Evolutionary conservation across 1,140 invertebrate species (phyloP), one percentile per base, ranked within the genome.

Genomic region (Drosophila fuyamai): DNA sequence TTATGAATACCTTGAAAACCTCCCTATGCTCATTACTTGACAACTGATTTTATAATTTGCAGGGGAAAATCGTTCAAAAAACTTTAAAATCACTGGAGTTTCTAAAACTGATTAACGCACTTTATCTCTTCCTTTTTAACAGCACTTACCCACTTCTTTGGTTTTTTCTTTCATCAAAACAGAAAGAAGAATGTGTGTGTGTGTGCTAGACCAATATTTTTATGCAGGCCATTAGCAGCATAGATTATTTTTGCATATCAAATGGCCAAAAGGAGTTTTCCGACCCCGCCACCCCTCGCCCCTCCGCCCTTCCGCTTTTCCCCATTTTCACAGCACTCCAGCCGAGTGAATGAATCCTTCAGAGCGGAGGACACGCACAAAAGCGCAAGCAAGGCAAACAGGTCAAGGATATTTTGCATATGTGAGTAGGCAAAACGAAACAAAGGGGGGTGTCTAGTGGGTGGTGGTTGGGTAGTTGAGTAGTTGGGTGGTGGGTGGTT

Each of bases 371-470:
- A 56, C 40, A 76, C 83, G 67, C 79, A 82, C 65, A 88, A 86
- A 88, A 86, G 83, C 66, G 70, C 76, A 79, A 82, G 61, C 73
- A 74, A 72, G 57, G 70, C 63, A 84, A 81, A 81, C 77, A 44
- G 82, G 82, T 86, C 82, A 86, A 86, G 82, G 83, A 88, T 82
- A 86, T 83, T 84, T 73, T 85, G 78, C 79, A 85, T 68, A 86
- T 86, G 60, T 44, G 75, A 71, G 76, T 82, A 72, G 51, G 73
- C 56, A 56, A 41, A 57, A 18, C 47, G 50, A 60, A 68, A 71
- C 76, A 61, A 75, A 51, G 29, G 62, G 46, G 36, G 44, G 29
- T 40, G 6, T 32, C 29, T 32, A 32, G 29, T 32, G 29, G 29
- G 29, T 32, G 29, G 23, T 48, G 23, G 23, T 8, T 16, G 43